A percentile compares a stretch with the other conserved stretches of the same genome.
phyloP scores from a whole-genome alignment of 2,113 vertebrate species.

The Salvelinus namaycush region DNA sequence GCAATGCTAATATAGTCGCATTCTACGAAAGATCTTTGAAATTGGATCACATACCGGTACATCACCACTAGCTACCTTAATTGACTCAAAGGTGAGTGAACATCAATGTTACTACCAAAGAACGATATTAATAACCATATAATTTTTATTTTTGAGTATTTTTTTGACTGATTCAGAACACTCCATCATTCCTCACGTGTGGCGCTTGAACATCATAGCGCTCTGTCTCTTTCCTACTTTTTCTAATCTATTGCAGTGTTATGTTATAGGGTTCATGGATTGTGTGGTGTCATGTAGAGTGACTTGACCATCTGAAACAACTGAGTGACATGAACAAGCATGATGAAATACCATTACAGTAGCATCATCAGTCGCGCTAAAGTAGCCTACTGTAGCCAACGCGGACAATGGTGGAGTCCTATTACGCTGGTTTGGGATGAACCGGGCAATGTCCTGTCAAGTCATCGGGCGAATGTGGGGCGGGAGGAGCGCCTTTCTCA shows the following conservation, averaged over 20 bases:
- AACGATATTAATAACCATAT: not conserved
- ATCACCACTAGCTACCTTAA: not conserved
- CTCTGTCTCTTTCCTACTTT: not conserved
- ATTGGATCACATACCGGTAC: constrained; percentile 65
- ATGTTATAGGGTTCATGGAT: not conserved
- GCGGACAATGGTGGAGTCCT: too few relatives aligned
- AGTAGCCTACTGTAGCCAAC: not conserved
- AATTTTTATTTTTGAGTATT: not conserved
- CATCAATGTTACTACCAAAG: not conserved
- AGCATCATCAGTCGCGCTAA: not conserved
- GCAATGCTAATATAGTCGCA: constrained; percentile 30
- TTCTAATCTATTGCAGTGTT: not conserved
- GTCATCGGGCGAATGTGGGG: too few relatives aligned
- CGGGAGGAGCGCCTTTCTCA: too few relatives aligned
- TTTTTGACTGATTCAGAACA: not conserved
- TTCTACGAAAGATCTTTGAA: constrained; percentile 74
- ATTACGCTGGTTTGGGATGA: too few relatives aligned
- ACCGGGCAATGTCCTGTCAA: too few relatives aligned
- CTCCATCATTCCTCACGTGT: not conserved
- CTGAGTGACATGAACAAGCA: not conserved
- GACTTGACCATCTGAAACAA: not conserved
- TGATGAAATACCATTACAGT: constrained; percentile 4
- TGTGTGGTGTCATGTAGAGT: not conserved
- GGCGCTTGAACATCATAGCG: not conserved
- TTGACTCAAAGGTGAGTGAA: constrained; percentile 26